Percentiles rank a stretch among this genome's conserved stretches.
Evolutionary conservation across 2,888 invertebrate species (phyloP).

Genomic region (Chalcis sispes): DNA sequence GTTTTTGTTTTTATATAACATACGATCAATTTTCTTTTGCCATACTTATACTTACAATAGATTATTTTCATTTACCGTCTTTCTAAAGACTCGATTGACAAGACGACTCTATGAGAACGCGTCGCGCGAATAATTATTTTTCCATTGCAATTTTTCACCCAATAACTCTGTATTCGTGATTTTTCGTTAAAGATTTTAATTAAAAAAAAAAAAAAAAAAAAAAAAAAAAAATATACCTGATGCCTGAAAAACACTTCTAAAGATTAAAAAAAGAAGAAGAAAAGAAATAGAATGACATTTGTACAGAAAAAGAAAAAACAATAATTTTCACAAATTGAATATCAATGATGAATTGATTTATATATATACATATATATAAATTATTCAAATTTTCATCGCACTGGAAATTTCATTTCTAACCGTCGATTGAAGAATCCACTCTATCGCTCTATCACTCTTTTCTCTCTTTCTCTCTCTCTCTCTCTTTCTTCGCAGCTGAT

Average conservation of each 20-base stretch:
- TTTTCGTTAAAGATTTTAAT: slow-evolving; percentile 24
- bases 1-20: too few species aligned
- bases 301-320: slow-evolving; percentile 51
- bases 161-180: slow-evolving; percentile 36
- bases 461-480: slow-evolving; percentile 19
- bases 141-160: slow-evolving; percentile 13
- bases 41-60: too few species aligned
- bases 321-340: slow-evolving; percentile 47
- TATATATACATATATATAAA: too few species aligned
- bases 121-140: background rate
- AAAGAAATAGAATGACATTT: slow-evolving; percentile 48
- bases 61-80: background rate
- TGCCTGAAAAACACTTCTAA: slow-evolving; percentile 41
- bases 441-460: slow-evolving; percentile 36
- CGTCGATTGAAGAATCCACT: slow-evolving; percentile 33
- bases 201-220: slow-evolving; percentile 49
- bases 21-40: slow-evolving; percentile 6
- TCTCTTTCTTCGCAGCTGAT: background rate
- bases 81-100: background rate
- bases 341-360: slow-evolving; percentile 44
- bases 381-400: slow-evolving; percentile 47
- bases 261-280: slow-evolving; percentile 38
- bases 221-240: slow-evolving; percentile 8
- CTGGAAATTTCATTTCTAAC: slow-evolving; percentile 52
- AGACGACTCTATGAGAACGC: background rate